These are phyloP conservation scores for Cyclophora punctaria DNA, from an alignment of 2,888 invertebrate genomes.

Conservation along the genomic window DNA sequence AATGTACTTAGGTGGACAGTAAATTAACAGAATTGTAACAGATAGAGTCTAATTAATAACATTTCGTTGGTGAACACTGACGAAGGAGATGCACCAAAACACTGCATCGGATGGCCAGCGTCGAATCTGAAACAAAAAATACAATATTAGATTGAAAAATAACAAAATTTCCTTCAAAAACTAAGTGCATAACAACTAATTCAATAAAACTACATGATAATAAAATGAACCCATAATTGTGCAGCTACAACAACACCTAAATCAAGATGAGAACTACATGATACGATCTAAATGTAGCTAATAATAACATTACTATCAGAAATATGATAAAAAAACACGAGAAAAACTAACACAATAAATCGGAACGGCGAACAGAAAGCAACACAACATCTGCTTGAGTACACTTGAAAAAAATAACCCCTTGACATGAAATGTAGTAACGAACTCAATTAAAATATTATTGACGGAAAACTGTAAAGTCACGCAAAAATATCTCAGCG, in stretches of 20 bases:
- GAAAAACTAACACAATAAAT: constrained; percentile 3
- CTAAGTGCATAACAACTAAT: neutral
- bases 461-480: constrained; percentile 34
- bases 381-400: constrained; percentile 22
- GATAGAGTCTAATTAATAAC: constrained; percentile 11
- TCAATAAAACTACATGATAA: too few relatives aligned
- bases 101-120: constrained; percentile 41
- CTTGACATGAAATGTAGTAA: constrained; percentile 12
- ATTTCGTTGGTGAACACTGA: constrained; percentile 38
- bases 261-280: too few relatives aligned
- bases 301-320: too few relatives aligned
- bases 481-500: constrained; percentile 25
- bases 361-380: neutral
- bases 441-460: constrained; percentile 26
- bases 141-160: neutral
- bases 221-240: too few relatives aligned
- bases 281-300: too few relatives aligned
- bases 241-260: too few relatives aligned
- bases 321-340: neutral
- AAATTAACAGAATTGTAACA: too few relatives aligned
- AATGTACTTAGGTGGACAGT: constrained; percentile 22
- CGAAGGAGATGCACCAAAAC: constrained; percentile 3
- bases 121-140: constrained; percentile 59
- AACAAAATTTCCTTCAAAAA: neutral
- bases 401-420: constrained; percentile 20